phyloP scores from a whole-genome alignment of 2,113 vertebrate species.

The Trichomycterus rosablanca region DNA sequence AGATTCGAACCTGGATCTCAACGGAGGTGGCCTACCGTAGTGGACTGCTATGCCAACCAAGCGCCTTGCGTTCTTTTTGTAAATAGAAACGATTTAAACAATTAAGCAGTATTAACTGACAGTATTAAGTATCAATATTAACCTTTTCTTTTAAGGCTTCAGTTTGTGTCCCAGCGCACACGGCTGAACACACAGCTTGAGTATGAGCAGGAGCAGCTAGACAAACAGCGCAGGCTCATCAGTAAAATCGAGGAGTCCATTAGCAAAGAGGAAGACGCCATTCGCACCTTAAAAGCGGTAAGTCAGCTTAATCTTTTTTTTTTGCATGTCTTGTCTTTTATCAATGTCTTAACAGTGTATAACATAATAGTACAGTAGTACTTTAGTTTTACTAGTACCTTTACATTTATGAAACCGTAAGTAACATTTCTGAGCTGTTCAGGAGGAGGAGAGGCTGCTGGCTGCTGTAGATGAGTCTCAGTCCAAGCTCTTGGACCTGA shows the following conservation, averaged over 20 bases:
- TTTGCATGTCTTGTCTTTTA: not conserved
- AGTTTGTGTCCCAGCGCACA: constrained; percentile 83
- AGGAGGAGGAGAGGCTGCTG: constrained; percentile 76
- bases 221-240: constrained; percentile 67
- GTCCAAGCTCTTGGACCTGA: constrained; percentile 64
- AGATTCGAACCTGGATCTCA: too few relatives aligned
- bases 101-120: not conserved
- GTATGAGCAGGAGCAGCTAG: constrained; percentile 72
- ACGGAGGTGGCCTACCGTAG: too few relatives aligned
- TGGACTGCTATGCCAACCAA: too few relatives aligned
- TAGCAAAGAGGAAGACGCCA: constrained; percentile 49
- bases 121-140: not conserved
- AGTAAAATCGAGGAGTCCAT: constrained; percentile 62
- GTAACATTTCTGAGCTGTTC: not conserved
- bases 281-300: constrained; percentile 70
- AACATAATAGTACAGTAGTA: not conserved
- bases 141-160: constrained; percentile 64
- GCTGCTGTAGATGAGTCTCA: constrained; percentile 63
- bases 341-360: too few relatives aligned
- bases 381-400: not conserved
- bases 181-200: constrained; percentile 76
- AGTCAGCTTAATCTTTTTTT: not conserved
- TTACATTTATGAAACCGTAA: not conserved
- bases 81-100: too few relatives aligned
- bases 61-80: too few relatives aligned